Conservation (phyloP, 2,888 invertebrate genomes). For the Acleris emargana region DNA sequence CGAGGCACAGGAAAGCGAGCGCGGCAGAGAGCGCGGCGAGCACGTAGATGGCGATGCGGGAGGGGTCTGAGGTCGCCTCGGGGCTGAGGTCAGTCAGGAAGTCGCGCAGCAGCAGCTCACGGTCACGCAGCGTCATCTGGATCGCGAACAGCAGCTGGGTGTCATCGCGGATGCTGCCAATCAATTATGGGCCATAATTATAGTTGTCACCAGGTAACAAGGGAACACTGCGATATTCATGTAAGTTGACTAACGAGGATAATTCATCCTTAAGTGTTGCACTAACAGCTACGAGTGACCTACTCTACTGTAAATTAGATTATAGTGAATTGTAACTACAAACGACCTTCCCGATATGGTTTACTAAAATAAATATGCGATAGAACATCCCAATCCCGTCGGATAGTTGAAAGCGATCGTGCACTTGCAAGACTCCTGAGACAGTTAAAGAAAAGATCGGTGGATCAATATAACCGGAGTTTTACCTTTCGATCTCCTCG, state of each 20-base stretch:
- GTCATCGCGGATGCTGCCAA: conserved; percentile 72
- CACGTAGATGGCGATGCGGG: conserved; percentile 75
- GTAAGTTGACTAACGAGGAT: too few species aligned
- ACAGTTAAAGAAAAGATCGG: too few species aligned
- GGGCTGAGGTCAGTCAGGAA: conserved; percentile 67
- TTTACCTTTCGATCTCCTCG: conserved; percentile 79
- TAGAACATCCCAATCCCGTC: too few species aligned
- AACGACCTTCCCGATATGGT: too few species aligned
- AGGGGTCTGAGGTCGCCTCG: conserved; percentile 51
- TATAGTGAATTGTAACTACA: too few species aligned
- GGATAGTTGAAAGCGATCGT: too few species aligned
- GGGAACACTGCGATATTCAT: neutral
- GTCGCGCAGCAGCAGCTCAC: conserved; percentile 71
- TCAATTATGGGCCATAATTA: neutral
- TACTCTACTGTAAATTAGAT: too few species aligned
- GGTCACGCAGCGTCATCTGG: conserved; percentile 60
- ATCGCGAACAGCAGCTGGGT: conserved; percentile 68
- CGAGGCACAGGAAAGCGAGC: conserved; percentile 71
- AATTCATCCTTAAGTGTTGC: too few species aligned
- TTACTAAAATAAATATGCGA: too few species aligned
- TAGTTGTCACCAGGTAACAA: neutral
- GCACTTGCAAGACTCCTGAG: too few species aligned
- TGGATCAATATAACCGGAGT: conserved; percentile 20
- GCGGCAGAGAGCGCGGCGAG: conserved; percentile 81
- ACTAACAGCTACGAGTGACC: too few species aligned